phyloP scores from a whole-genome alignment of 2,888 invertebrate genomes.

The Drosophila rellima region DNA sequence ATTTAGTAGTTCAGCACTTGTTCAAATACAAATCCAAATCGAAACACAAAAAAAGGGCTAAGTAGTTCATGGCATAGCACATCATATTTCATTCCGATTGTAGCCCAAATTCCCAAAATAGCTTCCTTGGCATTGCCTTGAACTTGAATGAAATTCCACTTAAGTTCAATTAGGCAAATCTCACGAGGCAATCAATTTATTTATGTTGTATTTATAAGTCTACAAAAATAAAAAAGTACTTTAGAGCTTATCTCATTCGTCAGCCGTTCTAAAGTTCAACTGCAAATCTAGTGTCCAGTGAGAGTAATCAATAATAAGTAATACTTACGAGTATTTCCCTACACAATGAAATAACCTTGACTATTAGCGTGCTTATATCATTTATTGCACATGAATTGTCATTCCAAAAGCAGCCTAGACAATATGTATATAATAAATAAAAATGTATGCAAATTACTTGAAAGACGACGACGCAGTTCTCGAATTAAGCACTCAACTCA shows the following conservation, averaged over 20 bases:
- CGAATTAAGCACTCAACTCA: slow-evolving; percentile 29
- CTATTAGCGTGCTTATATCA: background rate
- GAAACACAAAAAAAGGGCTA: slow-evolving; percentile 33
- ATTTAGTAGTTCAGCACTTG: slow-evolving; percentile 41
- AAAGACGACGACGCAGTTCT: slow-evolving; percentile 29
- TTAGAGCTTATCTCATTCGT: background rate
- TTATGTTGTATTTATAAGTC: background rate
- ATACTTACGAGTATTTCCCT: background rate
- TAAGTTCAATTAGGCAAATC: background rate
- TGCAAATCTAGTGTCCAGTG: background rate
- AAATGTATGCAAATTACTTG: slow-evolving; percentile 52
- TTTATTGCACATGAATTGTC: slow-evolving; percentile 4
- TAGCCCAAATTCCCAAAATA: background rate
- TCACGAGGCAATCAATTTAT: background rate
- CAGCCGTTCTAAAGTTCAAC: background rate
- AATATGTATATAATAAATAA: slow-evolving; percentile 10
- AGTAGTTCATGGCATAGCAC: slow-evolving; percentile 9
- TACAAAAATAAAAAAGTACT: background rate
- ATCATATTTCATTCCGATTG: slow-evolving; percentile 13
- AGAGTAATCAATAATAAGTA: background rate
- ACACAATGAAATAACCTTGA: slow-evolving; percentile 10
- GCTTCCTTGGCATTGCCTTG: slow-evolving; percentile 1
- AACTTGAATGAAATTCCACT: slow-evolving; percentile 3
- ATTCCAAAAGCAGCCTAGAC: slow-evolving; percentile 13
- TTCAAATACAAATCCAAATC: slow-evolving; percentile 25